These are phyloP conservation scores for Meandrina meandrites DNA, from an alignment of 92 coral and sea anemone species.

Conservation along the genomic window DNA sequence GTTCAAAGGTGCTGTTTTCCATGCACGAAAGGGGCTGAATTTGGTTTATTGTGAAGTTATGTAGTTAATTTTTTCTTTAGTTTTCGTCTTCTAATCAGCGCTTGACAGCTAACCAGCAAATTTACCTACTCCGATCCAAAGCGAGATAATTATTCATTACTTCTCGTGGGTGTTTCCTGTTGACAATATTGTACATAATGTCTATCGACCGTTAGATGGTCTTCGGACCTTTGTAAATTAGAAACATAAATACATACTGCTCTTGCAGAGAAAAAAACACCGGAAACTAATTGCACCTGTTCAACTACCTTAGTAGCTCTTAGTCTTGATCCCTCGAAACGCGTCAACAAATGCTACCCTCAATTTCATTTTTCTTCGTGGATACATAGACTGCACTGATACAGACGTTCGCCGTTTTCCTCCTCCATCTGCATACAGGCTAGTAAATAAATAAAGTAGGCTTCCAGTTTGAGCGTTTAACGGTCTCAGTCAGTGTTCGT, in stretches of 20 bases:
- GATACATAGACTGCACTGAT: too few species aligned
- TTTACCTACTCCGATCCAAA: not conserved
- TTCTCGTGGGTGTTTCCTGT: conserved; percentile 21
- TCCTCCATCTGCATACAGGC: too few species aligned
- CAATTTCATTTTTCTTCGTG: too few species aligned
- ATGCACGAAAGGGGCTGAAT: not conserved
- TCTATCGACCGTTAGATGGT: not conserved
- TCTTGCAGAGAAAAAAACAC: not conserved
- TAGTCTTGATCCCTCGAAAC: not conserved
- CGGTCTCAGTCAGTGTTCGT: too few species aligned
- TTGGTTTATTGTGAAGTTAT: not conserved
- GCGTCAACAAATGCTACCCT: not conserved
- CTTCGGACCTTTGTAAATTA: not conserved
- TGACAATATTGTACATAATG: not conserved
- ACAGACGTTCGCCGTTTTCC: too few species aligned
- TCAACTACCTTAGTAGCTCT: not conserved
- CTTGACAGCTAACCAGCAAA: not conserved
- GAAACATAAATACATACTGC: not conserved
- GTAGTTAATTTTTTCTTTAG: not conserved
- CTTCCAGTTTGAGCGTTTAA: too few species aligned
- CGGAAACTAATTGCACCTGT: conserved; percentile 3
- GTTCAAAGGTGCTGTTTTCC: not conserved
- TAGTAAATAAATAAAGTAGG: too few species aligned
- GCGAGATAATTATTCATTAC: too few species aligned
- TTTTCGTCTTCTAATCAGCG: not conserved